These are phyloP conservation scores for Bombus ignitus DNA, from an alignment of 1,140 invertebrate genomes.

Conservation along the genomic window DNA sequence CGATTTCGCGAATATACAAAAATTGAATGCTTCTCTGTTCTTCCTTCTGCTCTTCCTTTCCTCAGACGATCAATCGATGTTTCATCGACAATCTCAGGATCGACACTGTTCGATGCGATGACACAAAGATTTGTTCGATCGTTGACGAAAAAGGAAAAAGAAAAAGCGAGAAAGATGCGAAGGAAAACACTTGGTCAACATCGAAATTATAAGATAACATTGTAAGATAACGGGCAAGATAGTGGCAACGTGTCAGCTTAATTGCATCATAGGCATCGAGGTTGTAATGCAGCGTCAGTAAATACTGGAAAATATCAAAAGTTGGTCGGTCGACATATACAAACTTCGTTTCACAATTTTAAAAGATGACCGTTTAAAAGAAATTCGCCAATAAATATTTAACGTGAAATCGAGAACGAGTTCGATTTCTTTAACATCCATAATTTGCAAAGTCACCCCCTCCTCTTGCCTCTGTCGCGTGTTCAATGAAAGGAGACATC, in stretches of 20 bases:
- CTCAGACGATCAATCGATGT: background rate
- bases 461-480: too few species aligned
- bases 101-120: background rate
- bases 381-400: too few species aligned
- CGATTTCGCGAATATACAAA: background rate
- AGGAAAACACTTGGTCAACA: background rate
- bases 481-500: too few species aligned
- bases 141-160: background rate
- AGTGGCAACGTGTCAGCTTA: background rate
- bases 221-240: slow-evolving; percentile 3
- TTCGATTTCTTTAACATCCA: too few species aligned
- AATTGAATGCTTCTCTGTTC: too few species aligned
- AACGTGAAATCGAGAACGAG: too few species aligned
- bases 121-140: background rate
- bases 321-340: background rate
- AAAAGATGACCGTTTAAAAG: too few species aligned
- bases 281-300: slow-evolving; percentile 16
- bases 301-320: slow-evolving; percentile 12
- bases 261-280: slow-evolving; percentile 13
- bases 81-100: background rate
- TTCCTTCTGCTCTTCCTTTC: too few species aligned
- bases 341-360: too few species aligned
- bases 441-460: too few species aligned
- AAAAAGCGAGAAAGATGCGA: background rate
- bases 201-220: background rate